Evolutionary conservation across 2,113 vertebrate genomes (phyloP).

Genomic region (Oenanthe melanoleuca): DNA sequence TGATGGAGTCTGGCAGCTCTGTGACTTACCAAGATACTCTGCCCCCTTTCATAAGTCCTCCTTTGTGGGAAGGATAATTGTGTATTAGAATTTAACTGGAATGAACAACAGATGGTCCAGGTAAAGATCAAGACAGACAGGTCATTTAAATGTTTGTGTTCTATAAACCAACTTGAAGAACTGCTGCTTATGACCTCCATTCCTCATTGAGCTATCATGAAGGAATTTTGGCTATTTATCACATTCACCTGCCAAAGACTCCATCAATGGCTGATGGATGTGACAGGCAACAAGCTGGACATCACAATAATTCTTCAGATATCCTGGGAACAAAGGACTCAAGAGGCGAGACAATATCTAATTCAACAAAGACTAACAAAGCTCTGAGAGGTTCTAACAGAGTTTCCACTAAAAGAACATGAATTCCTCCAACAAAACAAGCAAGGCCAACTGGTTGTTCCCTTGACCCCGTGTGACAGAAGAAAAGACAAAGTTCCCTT

Average conservation of each 20-base stretch:
- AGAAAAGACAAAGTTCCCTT: constrained; percentile 14
- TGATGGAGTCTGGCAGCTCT: neutral
- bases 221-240: constrained; percentile 23
- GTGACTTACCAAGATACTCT: neutral
- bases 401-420: constrained; percentile 3
- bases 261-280: neutral
- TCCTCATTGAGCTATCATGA: constrained; percentile 18
- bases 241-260: neutral
- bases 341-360: neutral
- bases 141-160: neutral
- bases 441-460: constrained; percentile 25
- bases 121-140: neutral
- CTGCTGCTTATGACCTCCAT: neutral
- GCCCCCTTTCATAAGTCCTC: neutral
- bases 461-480: neutral
- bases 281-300: neutral
- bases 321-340: neutral
- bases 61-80: neutral
- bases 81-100: neutral
- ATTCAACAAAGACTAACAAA: constrained; percentile 31
- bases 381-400: constrained; percentile 13
- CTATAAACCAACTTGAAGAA: neutral
- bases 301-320: neutral
- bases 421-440: constrained; percentile 12
- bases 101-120: neutral